Conservation (phyloP, 1,140 invertebrate species). For the Ptiloglossa arizonensis region DNA sequence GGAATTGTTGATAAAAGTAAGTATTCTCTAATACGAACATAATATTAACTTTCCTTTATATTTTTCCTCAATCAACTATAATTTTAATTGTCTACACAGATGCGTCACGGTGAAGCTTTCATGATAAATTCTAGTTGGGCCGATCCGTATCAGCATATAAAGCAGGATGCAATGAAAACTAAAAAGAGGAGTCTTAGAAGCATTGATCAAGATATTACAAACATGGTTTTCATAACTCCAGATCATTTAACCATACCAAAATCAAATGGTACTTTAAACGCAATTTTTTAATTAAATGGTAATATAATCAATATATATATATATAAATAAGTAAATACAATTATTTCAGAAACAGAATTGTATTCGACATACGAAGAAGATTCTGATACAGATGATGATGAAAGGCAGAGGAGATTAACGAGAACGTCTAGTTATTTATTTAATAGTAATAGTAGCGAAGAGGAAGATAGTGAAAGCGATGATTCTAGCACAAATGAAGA, state of each 20-base stretch:
- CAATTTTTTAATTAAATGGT: neutral
- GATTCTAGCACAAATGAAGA: conserved; percentile 86
- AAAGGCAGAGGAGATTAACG: conserved; percentile 88
- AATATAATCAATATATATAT: neutral
- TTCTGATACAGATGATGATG: conserved; percentile 91
- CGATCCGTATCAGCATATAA: conserved; percentile 65
- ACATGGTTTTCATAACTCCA: conserved; percentile 79
- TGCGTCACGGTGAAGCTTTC: conserved; percentile 85
- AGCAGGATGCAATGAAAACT: conserved; percentile 57
- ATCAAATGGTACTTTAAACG: conserved; percentile 64
- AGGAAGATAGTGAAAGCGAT: conserved; percentile 87
- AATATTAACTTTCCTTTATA: neutral
- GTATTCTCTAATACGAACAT: neutral
- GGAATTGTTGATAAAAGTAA: conserved; percentile 87
- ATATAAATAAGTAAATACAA: neutral
- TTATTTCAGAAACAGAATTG: conserved; percentile 65
- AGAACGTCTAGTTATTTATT: conserved; percentile 89
- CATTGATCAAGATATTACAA: conserved; percentile 74
- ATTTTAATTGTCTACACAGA: conserved; percentile 58
- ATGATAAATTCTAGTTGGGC: conserved; percentile 82
- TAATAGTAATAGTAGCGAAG: conserved; percentile 89
- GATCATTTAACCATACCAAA: conserved; percentile 66
- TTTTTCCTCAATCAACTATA: neutral
- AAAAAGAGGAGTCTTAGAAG: conserved; percentile 64
- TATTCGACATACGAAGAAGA: conserved; percentile 85